Percentiles rank a stretch among this genome's conserved stretches.
Evolutionary conservation across 2,888 invertebrate species (phyloP).

Genomic region (Cryptus viduatorius): DNA sequence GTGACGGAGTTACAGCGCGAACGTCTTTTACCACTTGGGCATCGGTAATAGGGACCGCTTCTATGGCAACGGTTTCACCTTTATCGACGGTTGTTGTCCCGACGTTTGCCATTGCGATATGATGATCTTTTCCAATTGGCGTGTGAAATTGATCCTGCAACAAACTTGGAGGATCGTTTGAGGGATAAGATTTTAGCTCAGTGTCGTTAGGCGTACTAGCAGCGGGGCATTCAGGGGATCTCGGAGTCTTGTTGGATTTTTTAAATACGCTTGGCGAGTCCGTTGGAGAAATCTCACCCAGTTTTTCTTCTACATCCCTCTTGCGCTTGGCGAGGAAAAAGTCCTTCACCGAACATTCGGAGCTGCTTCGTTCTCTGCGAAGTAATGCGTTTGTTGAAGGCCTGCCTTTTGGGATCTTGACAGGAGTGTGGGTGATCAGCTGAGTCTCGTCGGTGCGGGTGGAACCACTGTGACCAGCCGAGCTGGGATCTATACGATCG

Average conservation of each 20-base stretch:
- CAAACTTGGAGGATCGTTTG: background rate
- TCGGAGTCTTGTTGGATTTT: background rate
- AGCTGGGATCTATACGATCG: conserved; percentile 10
- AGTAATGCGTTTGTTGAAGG: conserved; percentile 16
- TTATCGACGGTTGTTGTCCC: conserved; percentile 1
- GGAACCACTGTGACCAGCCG: conserved; percentile 12
- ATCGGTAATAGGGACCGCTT: conserved; percentile 9
- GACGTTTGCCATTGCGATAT: background rate
- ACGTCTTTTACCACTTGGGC: background rate
- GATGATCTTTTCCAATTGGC: conserved; percentile 1
- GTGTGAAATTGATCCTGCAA: conserved; percentile 42
- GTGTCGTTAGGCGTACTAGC: background rate
- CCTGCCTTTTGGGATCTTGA: conserved; percentile 24
- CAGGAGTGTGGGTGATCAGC: conserved; percentile 15
- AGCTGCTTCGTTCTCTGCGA: conserved; percentile 14
- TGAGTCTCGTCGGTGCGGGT: background rate
- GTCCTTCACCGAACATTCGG: conserved; percentile 30
- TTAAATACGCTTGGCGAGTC: conserved; percentile 2
- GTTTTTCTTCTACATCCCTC: conserved; percentile 26
- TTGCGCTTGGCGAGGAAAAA: conserved; percentile 20
- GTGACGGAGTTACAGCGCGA: conserved; percentile 14
- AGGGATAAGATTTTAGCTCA: background rate
- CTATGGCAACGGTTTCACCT: background rate
- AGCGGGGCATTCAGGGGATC: conserved; percentile 14
- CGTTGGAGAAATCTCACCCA: conserved; percentile 1